These are phyloP conservation scores for Coremacera marginata DNA, from an alignment of 2,888 invertebrate genomes.

Conservation along the genomic window DNA sequence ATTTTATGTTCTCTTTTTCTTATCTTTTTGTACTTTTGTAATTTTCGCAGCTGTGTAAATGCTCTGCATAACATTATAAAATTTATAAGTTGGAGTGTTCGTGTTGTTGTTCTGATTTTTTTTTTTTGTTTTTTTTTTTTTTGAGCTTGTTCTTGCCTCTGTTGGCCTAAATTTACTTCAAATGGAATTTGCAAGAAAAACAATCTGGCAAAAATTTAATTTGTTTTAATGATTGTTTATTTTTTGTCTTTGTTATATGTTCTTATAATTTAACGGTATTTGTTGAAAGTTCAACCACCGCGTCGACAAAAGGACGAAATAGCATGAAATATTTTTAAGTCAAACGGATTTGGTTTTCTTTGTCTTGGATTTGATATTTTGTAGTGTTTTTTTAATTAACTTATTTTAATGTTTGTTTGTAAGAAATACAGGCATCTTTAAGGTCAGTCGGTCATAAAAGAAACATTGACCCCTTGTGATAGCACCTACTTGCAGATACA, in stretches of 20 bases:
- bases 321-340: too few relatives aligned
- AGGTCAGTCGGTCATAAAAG: too few relatives aligned
- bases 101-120: background rate
- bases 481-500: too few relatives aligned
- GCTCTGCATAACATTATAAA: constrained; percentile 17
- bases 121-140: background rate
- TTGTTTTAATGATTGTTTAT: constrained; percentile 22
- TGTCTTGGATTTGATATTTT: too few relatives aligned
- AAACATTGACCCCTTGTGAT: too few relatives aligned
- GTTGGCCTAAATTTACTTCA: background rate
- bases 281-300: too few relatives aligned
- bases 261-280: background rate
- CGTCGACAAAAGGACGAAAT: too few relatives aligned
- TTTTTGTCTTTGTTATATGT: background rate
- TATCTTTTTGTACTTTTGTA: background rate
- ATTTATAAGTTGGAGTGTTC: constrained; percentile 21
- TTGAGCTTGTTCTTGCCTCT: background rate
- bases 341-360: too few relatives aligned
- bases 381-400: too few relatives aligned
- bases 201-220: constrained; percentile 27
- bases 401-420: too few relatives aligned
- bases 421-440: too few relatives aligned
- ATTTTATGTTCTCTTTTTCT: background rate
- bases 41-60: constrained; percentile 11
- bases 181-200: constrained; percentile 26